Conservation (phyloP, 2,888 invertebrate species). For the Lapara coniferarum region DNA sequence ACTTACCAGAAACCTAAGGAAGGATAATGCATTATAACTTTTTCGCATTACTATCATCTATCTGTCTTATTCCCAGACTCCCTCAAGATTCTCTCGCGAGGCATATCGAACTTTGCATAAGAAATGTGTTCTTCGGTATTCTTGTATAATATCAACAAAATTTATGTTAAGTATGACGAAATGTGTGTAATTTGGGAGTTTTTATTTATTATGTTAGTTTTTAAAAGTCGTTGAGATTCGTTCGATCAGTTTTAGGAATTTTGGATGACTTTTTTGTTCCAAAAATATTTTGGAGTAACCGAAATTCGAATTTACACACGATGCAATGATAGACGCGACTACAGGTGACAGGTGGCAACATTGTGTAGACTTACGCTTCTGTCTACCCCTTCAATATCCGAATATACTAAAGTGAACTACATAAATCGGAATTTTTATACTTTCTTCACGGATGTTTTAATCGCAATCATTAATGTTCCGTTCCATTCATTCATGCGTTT, state of each 20-base stretch:
- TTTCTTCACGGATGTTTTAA: not conserved
- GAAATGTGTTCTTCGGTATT: not conserved
- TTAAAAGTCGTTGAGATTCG: too few relatives aligned
- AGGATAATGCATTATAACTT: slow-evolving; percentile 17
- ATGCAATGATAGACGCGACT: too few relatives aligned
- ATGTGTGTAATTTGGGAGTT: too few relatives aligned
- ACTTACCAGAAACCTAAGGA: not conserved
- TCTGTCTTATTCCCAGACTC: not conserved
- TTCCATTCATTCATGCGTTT: slow-evolving; percentile 4
- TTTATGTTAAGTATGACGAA: too few relatives aligned
- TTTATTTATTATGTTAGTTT: too few relatives aligned
- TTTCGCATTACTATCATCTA: slow-evolving; percentile 15
- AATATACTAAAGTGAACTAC: not conserved
- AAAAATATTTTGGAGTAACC: too few relatives aligned
- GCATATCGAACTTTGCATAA: not conserved
- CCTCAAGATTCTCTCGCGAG: not conserved
- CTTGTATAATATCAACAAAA: not conserved
- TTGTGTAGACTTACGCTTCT: too few relatives aligned
- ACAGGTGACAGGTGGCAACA: too few relatives aligned
- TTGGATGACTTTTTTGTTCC: too few relatives aligned
- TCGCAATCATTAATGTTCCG: not conserved
- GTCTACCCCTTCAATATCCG: not conserved
- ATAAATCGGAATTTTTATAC: too few relatives aligned
- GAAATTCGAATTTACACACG: too few relatives aligned
- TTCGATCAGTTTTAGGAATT: too few relatives aligned